A percentile compares a stretch with the other conserved stretches of the same genome.
phyloP scores from a whole-genome alignment of 2,113 vertebrate genomes.

The Platichthys stellatus region DNA sequence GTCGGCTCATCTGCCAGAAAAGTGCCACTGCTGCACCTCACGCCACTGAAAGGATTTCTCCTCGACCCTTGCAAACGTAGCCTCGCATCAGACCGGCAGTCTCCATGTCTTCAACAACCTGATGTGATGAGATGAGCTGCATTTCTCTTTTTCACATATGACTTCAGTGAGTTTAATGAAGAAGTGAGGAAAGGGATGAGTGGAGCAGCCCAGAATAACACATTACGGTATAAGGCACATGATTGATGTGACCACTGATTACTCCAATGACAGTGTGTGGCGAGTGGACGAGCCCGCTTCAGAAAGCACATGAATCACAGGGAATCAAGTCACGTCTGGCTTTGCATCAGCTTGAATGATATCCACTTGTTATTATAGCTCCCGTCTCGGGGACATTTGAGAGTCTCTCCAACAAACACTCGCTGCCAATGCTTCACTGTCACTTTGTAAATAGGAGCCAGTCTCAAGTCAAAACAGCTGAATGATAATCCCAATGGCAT shows the following conservation, averaged over 20 bases:
- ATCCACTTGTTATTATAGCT: neutral
- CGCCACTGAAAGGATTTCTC: slow-evolving; percentile 17
- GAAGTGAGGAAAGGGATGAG: neutral
- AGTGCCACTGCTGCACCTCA: slow-evolving; percentile 12
- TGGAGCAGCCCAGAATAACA: neutral
- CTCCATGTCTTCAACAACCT: slow-evolving; percentile 2
- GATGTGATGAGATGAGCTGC: slow-evolving; percentile 3
- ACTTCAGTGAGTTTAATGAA: slow-evolving; percentile 17
- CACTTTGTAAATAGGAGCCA: neutral
- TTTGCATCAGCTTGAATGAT: neutral
- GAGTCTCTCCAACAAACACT: neutral
- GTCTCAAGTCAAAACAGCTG: neutral
- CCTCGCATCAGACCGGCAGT: slow-evolving; percentile 13
- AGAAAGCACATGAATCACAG: neutral
- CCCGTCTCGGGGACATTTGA: neutral
- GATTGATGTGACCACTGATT: neutral
- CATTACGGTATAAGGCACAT: neutral
- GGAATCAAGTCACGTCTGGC: neutral
- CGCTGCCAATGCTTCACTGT: too few relatives aligned
- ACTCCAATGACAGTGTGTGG: neutral
- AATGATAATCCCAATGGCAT: neutral
- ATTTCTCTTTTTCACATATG: neutral
- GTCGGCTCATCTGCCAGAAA: slow-evolving; percentile 39
- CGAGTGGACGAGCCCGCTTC: neutral
- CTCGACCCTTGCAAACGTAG: neutral